Evolutionary conservation across 2,113 vertebrate genomes (phyloP), one percentile per base, ranked within the genome.

Genomic region (Apodemus sylvaticus): DNA sequence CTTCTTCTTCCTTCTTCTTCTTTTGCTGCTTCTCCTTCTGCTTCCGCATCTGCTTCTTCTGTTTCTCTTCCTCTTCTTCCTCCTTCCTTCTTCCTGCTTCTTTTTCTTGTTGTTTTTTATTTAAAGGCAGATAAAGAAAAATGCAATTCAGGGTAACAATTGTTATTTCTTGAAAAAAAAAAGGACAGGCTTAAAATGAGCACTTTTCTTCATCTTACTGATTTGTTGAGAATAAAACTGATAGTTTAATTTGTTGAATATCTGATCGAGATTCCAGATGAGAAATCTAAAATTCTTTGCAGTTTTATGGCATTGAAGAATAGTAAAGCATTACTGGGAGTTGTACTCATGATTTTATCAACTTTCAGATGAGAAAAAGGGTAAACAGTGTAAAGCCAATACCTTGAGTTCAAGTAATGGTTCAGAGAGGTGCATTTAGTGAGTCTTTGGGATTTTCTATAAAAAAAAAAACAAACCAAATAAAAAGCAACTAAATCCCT

Each of bases 201-300:
- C 64, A 76, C 74, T 58, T 20, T 51, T 92, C 51, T 71, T 77
- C 93, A 68, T 64, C 48, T 74, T 68, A 48, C 58, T 93, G 91
- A 51, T 86, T 78, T 91, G 45, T 96, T 76, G 34, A 87, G 48
- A 5, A 58, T 78, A 89, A 94, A 98, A 97, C 93, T 94, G 96
- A 73, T 86, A 89, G 51, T 83, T 74, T 95, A 89, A 95, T 87
- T 86, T 95, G 64, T 96, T 85, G 53, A 91, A 90, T 77, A 51
- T 68, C 74, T 95, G 58, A 64, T 68, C 96, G 62, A 97, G 64
- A 85, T 26, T 53, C 94, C 86, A 22, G 77, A 88, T 76, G 73
- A 86, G 17, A 20, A 53, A 89, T 48, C 48, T 53, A 31, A n/a
- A 90, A 79, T 55, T 92, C 39, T 70, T 74, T 34, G 58, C 1